These are phyloP conservation scores for Phalacrocorax pelagicus DNA, from an alignment of 2,113 vertebrate species.

Conservation along the genomic window DNA sequence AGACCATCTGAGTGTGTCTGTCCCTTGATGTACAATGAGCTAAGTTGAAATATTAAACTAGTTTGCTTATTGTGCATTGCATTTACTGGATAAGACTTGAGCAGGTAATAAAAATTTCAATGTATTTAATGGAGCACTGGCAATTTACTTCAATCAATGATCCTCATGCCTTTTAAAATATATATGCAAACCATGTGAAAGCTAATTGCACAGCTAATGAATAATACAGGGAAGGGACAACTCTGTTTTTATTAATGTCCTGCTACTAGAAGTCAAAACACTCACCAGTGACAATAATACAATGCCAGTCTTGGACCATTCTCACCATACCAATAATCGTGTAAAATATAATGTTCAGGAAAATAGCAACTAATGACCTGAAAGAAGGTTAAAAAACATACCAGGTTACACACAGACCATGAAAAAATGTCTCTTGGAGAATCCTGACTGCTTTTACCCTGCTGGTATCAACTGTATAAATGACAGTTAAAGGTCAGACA, in stretches of 20 bases:
- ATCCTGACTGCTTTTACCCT: not conserved
- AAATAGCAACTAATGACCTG: not conserved
- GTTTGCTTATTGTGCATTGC: not conserved
- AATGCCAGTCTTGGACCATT: not conserved
- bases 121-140: not conserved
- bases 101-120: not conserved
- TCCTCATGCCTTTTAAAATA: not conserved
- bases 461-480: not conserved
- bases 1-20: not conserved
- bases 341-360: not conserved
- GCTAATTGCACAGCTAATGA: not conserved
- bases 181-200: not conserved
- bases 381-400: not conserved
- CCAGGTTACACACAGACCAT: not conserved
- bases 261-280: not conserved
- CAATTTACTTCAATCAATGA: not conserved
- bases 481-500: not conserved
- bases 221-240: not conserved
- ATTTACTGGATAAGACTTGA: not conserved
- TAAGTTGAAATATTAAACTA: not conserved
- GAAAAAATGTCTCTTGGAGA: not conserved
- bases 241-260: not conserved
- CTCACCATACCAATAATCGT: not conserved
- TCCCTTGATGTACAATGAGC: not conserved
- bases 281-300: not conserved